Percentiles rank a stretch among this genome's conserved stretches.
These are phyloP conservation scores for Polylopha cassiicola DNA, from an alignment of 2,888 invertebrate genomes.

Conservation along the genomic window DNA sequence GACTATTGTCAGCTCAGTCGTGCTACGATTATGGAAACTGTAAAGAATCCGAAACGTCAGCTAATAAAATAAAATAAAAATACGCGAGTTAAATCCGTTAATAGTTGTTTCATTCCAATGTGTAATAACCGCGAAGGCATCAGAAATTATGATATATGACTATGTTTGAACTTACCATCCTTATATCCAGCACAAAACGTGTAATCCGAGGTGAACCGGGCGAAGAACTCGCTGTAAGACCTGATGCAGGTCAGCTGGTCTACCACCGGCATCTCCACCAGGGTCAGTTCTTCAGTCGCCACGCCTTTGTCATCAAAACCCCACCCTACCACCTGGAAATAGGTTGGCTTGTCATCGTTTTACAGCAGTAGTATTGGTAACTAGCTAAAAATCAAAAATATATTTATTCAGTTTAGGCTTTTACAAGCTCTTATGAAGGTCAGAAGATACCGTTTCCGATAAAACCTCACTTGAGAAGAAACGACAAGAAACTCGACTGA, in stretches of 20 bases:
- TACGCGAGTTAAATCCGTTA: too few species aligned
- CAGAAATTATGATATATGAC: background rate
- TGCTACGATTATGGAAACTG: too few species aligned
- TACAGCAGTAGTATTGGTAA: background rate
- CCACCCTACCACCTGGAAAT: conserved; percentile 70
- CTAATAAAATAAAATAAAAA: too few species aligned
- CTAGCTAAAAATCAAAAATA: too few species aligned
- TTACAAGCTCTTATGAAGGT: too few species aligned
- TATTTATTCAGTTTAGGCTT: too few species aligned
- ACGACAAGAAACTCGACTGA: too few species aligned
- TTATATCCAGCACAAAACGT: conserved; percentile 74
- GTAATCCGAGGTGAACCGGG: conserved; percentile 74
- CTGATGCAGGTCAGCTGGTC: conserved; percentile 78
- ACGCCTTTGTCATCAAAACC: conserved; percentile 78
- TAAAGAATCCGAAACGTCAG: too few species aligned
- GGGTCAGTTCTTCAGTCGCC: conserved; percentile 75
- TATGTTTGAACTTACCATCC: conserved; percentile 47
- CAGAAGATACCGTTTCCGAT: too few species aligned
- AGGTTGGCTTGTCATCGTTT: background rate
- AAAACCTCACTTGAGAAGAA: too few species aligned
- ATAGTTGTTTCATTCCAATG: too few species aligned
- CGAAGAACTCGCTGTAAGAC: conserved; percentile 79
- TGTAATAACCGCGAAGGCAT: conserved; percentile 21
- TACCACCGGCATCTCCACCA: conserved; percentile 79
- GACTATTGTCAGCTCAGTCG: too few species aligned